These are phyloP conservation scores for Scomberomorus guttatus DNA, from an alignment of 2,797 vertebrate genomes.

Conservation along the genomic window DNA sequence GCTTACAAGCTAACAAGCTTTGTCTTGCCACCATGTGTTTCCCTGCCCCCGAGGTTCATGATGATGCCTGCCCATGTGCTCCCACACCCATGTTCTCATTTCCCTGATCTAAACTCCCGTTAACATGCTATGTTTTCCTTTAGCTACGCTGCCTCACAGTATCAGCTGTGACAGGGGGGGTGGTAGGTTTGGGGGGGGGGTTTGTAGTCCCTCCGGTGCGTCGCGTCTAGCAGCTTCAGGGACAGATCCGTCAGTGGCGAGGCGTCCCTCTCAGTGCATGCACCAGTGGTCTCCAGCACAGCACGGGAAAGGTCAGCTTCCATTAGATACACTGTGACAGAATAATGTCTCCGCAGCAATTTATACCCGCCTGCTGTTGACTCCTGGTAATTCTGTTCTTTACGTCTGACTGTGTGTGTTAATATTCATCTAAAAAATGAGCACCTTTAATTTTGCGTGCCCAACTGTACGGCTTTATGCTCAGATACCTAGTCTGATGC, in stretches of 20 bases:
- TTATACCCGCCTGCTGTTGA: constrained; percentile 19
- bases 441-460: constrained; percentile 22
- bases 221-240: constrained; percentile 33
- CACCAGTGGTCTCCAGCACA: constrained; percentile 34
- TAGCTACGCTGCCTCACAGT: constrained; percentile 15
- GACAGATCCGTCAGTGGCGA: constrained; percentile 43
- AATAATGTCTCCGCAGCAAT: constrained; percentile 40
- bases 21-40: constrained; percentile 62
- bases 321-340: constrained; percentile 57
- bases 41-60: constrained; percentile 50
- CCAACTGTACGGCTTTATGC: constrained; percentile 14
- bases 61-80: constrained; percentile 52
- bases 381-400: constrained; percentile 30
- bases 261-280: constrained; percentile 36
- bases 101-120: constrained; percentile 30
- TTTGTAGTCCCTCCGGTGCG: constrained; percentile 16
- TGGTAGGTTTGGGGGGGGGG: background rate
- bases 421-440: constrained; percentile 27
- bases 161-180: constrained; percentile 11
- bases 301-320: constrained; percentile 60
- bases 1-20: constrained; percentile 50
- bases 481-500: constrained; percentile 2
- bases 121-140: constrained; percentile 26
- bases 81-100: constrained; percentile 61
- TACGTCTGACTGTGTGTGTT: constrained; percentile 9